A percentile compares a stretch with the other conserved stretches of the same genome.
phyloP scores from a whole-genome alignment of 2,888 invertebrate genomes.

The Nymphalis urticae region DNA sequence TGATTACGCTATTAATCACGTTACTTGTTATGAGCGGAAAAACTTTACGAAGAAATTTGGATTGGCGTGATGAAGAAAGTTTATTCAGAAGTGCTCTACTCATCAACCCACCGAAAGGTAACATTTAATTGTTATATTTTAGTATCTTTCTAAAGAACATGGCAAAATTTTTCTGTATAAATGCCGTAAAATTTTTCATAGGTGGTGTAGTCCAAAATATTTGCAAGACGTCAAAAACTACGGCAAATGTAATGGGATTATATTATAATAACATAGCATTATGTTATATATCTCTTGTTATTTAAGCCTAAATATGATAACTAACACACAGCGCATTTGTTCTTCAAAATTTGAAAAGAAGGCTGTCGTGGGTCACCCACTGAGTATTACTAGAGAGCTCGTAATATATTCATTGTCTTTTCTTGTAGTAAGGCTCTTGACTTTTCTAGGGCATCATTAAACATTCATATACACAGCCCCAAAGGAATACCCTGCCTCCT shows the following conservation, averaged over 20 bases:
- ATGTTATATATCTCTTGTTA: constrained; percentile 53
- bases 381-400: constrained; percentile 61
- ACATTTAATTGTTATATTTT: constrained; percentile 46
- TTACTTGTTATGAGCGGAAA: constrained; percentile 87
- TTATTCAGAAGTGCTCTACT: constrained; percentile 94
- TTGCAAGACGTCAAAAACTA: too few species aligned
- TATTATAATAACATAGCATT: too few species aligned
- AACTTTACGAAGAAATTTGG: constrained; percentile 91
- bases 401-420: constrained; percentile 71
- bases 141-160: too few species aligned
- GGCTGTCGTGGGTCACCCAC: constrained; percentile 59
- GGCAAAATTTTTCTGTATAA: too few species aligned
- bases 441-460: constrained; percentile 78
- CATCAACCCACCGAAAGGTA: constrained; percentile 99
- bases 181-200: too few species aligned
- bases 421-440: constrained; percentile 58
- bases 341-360: constrained; percentile 68
- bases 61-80: constrained; percentile 96
- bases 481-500: constrained; percentile 65
- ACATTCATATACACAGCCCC: constrained; percentile 74
- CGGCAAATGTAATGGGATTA: too few species aligned
- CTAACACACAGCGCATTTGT: constrained; percentile 69
- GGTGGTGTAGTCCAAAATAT: too few species aligned
- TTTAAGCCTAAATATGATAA: constrained; percentile 68
- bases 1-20: constrained; percentile 78